Evolutionary conservation across 2,888 invertebrate genomes (phyloP).

Genomic region (Osmoderma eremita): DNA sequence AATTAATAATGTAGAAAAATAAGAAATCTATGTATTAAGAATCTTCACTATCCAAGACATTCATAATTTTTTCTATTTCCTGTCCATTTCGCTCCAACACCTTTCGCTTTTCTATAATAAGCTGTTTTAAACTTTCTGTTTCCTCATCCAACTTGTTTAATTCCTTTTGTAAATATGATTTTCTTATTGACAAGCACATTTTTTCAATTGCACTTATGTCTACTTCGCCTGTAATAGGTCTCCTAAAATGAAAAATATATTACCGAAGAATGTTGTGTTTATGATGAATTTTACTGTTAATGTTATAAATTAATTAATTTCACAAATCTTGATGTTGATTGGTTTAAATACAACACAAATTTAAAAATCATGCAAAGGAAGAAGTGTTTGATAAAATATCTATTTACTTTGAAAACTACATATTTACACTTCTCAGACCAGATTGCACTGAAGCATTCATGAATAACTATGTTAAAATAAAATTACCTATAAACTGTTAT

Average conservation of each 20-base stretch:
- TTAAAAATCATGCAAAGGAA: too few species aligned
- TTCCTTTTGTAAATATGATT: conserved; percentile 40
- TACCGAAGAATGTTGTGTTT: not conserved
- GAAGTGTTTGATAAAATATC: not conserved
- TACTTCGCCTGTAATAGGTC: conserved; percentile 44
- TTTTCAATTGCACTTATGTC: conserved; percentile 40
- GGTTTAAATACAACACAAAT: too few species aligned
- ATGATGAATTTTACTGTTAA: not conserved
- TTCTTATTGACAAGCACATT: conserved; percentile 39
- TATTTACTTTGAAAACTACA: too few species aligned
- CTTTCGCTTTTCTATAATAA: conserved; percentile 38
- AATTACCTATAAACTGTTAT: too few species aligned
- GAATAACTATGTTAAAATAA: too few species aligned
- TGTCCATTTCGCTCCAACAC: conserved; percentile 23
- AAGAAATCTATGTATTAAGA: not conserved
- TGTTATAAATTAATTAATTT: too few species aligned
- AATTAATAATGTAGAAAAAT: not conserved
- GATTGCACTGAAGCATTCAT: too few species aligned
- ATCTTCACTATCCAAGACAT: not conserved
- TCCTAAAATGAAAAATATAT: conserved; percentile 42
- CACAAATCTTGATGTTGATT: too few species aligned
- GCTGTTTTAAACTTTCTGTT: conserved; percentile 35
- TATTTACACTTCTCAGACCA: too few species aligned
- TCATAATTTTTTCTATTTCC: conserved; percentile 25
- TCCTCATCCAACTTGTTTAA: conserved; percentile 33